These are phyloP conservation scores for Calliopum simillimum DNA, from an alignment of 2,888 invertebrate genomes.

Conservation along the genomic window DNA sequence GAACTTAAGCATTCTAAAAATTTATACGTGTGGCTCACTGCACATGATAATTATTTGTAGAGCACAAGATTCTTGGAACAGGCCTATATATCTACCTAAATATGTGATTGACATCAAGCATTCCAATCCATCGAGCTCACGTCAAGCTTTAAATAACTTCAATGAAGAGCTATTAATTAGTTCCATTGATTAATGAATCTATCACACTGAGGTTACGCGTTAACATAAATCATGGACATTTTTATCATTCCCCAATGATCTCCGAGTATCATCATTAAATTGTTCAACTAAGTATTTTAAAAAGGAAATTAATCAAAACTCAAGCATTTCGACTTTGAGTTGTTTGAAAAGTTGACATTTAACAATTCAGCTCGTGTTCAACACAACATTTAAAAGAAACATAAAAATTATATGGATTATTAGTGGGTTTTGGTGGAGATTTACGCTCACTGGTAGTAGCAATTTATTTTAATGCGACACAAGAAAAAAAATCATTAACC, in stretches of 20 bases:
- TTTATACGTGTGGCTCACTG: too few species aligned
- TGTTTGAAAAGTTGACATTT: not conserved
- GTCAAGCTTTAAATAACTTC: not conserved
- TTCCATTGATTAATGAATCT: not conserved
- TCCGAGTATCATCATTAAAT: not conserved
- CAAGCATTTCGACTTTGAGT: not conserved
- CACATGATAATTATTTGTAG: too few species aligned
- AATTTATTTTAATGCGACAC: not conserved
- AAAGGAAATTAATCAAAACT: conserved; percentile 13
- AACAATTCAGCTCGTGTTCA: not conserved
- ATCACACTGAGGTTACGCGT: conserved; percentile 17
- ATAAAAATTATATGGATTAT: not conserved
- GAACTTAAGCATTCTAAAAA: too few species aligned
- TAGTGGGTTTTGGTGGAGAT: not conserved
- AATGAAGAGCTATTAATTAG: not conserved
- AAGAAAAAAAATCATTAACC: too few species aligned
- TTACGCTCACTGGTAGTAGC: not conserved
- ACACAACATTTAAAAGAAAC: not conserved
- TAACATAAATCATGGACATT: conserved; percentile 10
- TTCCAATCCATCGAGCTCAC: too few species aligned
- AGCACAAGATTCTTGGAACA: too few species aligned
- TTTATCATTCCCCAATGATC: too few species aligned
- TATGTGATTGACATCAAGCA: too few species aligned
- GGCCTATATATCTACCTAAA: too few species aligned
- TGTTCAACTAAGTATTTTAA: not conserved